A percentile compares a stretch with the other conserved stretches of the same genome.
Evolutionary conservation across 2,113 vertebrate species (phyloP).

Genomic region (Festucalex cinctus): DNA sequence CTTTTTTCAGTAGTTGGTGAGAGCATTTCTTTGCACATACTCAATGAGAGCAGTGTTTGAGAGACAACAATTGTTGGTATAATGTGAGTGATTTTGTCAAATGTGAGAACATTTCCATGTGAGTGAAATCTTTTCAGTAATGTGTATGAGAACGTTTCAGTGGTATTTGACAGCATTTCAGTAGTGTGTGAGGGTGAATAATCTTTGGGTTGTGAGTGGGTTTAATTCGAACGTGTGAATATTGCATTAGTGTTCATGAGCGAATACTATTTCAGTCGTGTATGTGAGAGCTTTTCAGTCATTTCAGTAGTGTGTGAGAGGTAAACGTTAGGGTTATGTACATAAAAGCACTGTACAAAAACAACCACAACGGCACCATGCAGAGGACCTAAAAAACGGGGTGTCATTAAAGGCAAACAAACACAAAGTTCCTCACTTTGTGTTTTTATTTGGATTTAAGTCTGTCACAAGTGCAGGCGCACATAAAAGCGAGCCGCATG

Average conservation of each 20-base stretch:
- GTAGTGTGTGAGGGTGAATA: neutral
- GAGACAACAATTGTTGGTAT: no score
- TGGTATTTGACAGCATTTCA: neutral
- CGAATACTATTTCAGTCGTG: neutral
- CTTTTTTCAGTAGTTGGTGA: no score
- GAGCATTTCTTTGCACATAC: neutral
- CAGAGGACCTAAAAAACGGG: no score
- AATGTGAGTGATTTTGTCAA: no score
- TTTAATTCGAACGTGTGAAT: neutral
- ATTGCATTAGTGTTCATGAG: neutral
- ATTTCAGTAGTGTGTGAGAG: neutral
- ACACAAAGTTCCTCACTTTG: neutral
- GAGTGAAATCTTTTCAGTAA: neutral
- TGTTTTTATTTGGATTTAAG: neutral
- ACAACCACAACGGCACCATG: neutral
- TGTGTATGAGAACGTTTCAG: neutral
- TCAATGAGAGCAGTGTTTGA: no score
- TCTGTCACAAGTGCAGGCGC: neutral
- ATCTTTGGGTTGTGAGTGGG: neutral
- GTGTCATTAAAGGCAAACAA: neutral
- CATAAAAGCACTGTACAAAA: neutral
- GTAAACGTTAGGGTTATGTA: neutral
- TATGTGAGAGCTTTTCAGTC: neutral
- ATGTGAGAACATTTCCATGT: neutral
- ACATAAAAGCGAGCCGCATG: neutral